phyloP scores from a whole-genome alignment of 2,113 vertebrate species.

The Ursus arctos region DNA sequence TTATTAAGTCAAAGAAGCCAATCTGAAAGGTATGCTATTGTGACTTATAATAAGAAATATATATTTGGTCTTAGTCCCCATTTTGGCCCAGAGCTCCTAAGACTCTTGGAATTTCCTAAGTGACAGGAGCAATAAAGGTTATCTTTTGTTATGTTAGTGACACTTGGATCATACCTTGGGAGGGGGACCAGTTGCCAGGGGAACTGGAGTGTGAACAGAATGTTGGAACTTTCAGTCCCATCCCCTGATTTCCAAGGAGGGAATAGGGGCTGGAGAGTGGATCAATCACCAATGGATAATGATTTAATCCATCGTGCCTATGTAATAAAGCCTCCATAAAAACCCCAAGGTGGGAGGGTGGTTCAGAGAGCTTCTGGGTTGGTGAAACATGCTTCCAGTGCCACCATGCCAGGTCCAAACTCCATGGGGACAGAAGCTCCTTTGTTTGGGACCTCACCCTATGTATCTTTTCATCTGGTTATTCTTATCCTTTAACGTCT shows the following conservation, averaged over 20 bases:
- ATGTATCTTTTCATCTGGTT: neutral
- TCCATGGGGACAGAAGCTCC: neutral
- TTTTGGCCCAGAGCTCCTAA: neutral
- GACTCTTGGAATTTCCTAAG: neutral
- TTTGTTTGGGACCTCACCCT: neutral
- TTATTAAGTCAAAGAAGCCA: neutral
- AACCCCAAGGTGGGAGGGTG: neutral
- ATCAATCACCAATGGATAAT: neutral
- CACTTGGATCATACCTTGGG: neutral
- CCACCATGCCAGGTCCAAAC: neutral
- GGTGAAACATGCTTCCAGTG: neutral
- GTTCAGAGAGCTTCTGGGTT: neutral
- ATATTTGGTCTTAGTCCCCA: neutral
- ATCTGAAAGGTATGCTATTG: neutral
- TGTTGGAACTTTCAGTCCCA: neutral
- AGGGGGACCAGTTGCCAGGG: neutral
- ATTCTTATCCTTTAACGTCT: neutral
- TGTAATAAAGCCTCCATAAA: neutral
- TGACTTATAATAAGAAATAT: neutral
- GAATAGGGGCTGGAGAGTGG: neutral
- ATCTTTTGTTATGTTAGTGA: neutral
- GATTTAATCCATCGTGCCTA: neutral
- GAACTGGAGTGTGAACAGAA: neutral
- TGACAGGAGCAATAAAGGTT: neutral
- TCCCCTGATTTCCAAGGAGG: neutral